These are phyloP conservation scores for Lophius piscatorius DNA, from an alignment of 2,113 vertebrate genomes.

Conservation along the genomic window DNA sequence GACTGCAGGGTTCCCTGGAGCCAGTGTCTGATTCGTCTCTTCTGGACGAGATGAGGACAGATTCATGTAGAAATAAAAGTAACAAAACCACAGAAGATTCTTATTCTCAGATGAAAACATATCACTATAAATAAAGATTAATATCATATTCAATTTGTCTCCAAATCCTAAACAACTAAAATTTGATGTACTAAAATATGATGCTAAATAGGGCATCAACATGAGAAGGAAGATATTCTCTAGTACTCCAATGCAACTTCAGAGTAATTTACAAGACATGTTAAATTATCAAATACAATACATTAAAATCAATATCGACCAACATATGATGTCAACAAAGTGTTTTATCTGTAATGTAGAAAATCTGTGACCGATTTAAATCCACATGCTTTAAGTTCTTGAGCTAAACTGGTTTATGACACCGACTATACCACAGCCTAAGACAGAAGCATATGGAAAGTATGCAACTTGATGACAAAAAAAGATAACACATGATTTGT, in stretches of 20 bases:
- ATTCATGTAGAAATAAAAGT: too few species aligned
- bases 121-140: too few species aligned
- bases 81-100: too few species aligned
- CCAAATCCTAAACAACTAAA: too few species aligned
- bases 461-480: background rate
- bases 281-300: background rate
- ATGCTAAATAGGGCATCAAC: too few species aligned
- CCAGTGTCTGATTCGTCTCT: too few species aligned
- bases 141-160: too few species aligned
- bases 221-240: constrained; percentile 1
- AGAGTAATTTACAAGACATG: background rate
- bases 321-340: background rate
- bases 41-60: too few species aligned
- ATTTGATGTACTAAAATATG: too few species aligned
- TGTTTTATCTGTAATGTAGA: background rate
- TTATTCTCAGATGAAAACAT: too few species aligned
- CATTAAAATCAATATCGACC: constrained; percentile 5
- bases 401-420: background rate
- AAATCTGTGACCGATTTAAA: background rate
- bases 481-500: constrained; percentile 14
- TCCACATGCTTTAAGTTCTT: background rate
- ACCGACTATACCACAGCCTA: background rate
- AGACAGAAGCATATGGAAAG: constrained; percentile 2
- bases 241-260: background rate
- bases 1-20: too few species aligned